Base-by-base conservation (phyloP, 2,797 vertebrate species). In the Serranus cabrilla region DNA sequence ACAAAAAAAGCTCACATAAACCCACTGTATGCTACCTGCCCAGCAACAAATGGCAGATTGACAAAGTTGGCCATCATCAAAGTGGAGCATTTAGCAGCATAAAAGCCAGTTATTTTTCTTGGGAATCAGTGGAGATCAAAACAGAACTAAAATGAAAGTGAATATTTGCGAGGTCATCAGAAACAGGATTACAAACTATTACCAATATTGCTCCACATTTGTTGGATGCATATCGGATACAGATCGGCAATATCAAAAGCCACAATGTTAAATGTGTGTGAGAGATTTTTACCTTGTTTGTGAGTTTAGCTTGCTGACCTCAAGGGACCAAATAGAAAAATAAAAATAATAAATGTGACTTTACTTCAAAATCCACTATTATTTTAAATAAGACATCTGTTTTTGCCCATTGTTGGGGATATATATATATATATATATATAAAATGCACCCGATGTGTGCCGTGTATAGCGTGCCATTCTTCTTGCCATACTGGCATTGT, bases 201-300 rank as follows among this genome's bases (percentile, higher is more conserved):
- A 20, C 25, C 5, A 57, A 39, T 47, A 5, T 2, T 66, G 49
- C 9, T 21, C 18, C 2, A 1, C 0, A 1, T 55, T 20, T 39
- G 2, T 21, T 14, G 20, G 23, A 23, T 2, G 57, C 0, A 0
- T 11, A 1, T 60, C 43, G 10, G 39, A 18, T 0, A 25, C 58
- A 46, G 11, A n/a, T 45, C 11, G 17, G 39, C 55, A 21, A 39
- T 40, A 18, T 25, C 16, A 25, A 42, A 25, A 14, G 20, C 9
- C 39, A 11, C 11, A 16, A 18, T 45, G 58, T 13, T 1, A 34
- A 55, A 55, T 1, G 0, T 0, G 0, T 0, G 21, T 7, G n/a
- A n/a, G 21, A 17, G 21, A 59, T 43, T 13, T 39, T 18, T n/a
- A 21, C 20, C 14, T 12, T 34, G 21, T 40, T 17, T 8, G 25